A percentile compares a stretch with the other conserved stretches of the same genome.
These are phyloP conservation scores for Leucophenga varia DNA, from an alignment of 1,140 invertebrate genomes.

Conservation along the genomic window DNA sequence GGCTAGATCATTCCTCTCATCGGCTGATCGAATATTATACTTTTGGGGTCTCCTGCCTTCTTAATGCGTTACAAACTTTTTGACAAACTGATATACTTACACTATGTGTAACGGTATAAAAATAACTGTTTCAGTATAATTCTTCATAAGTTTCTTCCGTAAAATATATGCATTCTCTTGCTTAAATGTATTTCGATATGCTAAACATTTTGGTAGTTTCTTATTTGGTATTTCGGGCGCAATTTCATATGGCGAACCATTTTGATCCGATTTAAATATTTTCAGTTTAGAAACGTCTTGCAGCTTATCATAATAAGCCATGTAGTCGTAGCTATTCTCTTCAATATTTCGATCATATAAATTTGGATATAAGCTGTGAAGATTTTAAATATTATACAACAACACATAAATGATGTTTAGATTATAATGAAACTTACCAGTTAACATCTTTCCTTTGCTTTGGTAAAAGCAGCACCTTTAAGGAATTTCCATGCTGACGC, in stretches of 20 bases:
- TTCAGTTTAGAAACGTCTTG: not conserved
- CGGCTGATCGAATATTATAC: no score
- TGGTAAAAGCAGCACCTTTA: conserved; percentile 22
- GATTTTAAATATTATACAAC: conserved; percentile 3
- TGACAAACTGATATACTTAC: no score
- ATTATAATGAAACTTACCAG: conserved; percentile 13
- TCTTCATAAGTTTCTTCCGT: no score
- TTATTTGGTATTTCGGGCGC: no score
- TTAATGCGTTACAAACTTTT: no score
- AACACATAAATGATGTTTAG: no score
- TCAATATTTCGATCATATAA: not conserved
- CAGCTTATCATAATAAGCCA: conserved; percentile 5
- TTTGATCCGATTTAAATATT: not conserved
- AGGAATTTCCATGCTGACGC: conserved; percentile 11
- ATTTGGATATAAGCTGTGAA: not conserved
- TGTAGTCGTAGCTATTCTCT: conserved; percentile 3
- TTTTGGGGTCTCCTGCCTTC: no score
- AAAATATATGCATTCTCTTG: not conserved
- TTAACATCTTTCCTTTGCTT: not conserved
- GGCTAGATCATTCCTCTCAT: no score
- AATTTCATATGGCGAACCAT: not conserved
- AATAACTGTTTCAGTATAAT: no score
- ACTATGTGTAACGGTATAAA: no score
- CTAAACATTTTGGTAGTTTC: no score
- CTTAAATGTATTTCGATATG: no score